Conservation (phyloP, 2,797 vertebrate species). For the Holocentrus rufus region DNA sequence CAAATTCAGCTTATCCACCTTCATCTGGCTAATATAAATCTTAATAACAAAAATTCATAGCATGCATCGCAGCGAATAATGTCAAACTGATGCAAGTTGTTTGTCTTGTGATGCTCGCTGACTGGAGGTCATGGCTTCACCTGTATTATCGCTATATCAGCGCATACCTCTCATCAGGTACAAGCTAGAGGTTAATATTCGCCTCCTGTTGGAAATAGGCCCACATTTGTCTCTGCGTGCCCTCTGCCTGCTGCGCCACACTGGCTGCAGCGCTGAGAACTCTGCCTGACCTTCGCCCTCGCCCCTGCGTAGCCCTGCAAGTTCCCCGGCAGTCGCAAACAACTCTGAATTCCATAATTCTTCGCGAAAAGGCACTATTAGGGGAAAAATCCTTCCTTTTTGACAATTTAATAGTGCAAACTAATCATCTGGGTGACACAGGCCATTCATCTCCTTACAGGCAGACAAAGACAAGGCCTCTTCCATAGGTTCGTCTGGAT, state of each 20-base stretch:
- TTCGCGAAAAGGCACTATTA: conserved; percentile 86
- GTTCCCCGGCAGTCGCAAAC: conserved; percentile 79
- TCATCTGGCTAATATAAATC: no score
- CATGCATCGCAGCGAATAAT: no score
- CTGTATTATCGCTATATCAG: conserved; percentile 21
- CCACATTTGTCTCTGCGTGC: conserved; percentile 61
- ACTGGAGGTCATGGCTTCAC: no score
- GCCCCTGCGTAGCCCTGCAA: conserved; percentile 67
- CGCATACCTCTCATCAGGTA: conserved; percentile 24
- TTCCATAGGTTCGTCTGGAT: conserved; percentile 85
- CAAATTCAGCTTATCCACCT: no score
- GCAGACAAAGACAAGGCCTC: conserved; percentile 89
- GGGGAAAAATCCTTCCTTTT: conserved; percentile 88
- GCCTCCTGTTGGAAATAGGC: conserved; percentile 53
- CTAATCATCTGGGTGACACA: conserved; percentile 94
- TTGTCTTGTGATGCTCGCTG: no score
- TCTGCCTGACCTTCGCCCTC: conserved; percentile 82
- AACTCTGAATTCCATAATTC: conserved; percentile 86
- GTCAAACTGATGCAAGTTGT: no score
- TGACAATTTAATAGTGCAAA: conserved; percentile 97
- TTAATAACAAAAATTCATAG: no score
- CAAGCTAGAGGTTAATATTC: conserved; percentile 49
- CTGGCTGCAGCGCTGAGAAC: conserved; percentile 81
- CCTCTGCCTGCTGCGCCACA: conserved; percentile 65
- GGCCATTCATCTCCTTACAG: conserved; percentile 91